Evolutionary conservation across 2,888 invertebrate species (phyloP).

Genomic region (Brachyptera putata): DNA sequence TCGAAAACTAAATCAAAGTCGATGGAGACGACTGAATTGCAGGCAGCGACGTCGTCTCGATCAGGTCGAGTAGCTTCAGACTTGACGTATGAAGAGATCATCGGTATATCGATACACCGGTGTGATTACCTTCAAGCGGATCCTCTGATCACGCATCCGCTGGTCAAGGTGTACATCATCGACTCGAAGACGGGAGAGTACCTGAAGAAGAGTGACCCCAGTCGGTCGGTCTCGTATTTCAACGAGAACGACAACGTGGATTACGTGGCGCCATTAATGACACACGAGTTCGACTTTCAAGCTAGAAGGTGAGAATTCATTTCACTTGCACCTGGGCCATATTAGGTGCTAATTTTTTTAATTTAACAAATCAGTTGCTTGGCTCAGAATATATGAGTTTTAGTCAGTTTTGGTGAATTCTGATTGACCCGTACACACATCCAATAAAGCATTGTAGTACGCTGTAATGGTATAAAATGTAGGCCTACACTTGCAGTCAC

Average conservation of each 20-base stretch:
- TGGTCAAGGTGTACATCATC: conserved; percentile 59
- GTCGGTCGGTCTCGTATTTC: conserved; percentile 47
- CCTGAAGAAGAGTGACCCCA: conserved; percentile 48
- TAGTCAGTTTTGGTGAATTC: too few species aligned
- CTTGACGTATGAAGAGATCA: conserved; percentile 44
- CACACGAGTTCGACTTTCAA: conserved; percentile 56
- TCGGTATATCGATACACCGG: conserved; percentile 53
- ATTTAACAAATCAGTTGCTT: too few species aligned
- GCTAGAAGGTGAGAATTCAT: conserved; percentile 48
- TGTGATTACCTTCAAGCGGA: conserved; percentile 57
- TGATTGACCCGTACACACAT: too few species aligned
- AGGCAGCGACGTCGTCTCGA: too few species aligned
- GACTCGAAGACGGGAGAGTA: conserved; percentile 53
- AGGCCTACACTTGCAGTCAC: too few species aligned
- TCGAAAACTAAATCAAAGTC: background rate
- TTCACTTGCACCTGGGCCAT: conserved; percentile 8
- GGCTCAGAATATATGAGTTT: too few species aligned
- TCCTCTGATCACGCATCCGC: conserved; percentile 56
- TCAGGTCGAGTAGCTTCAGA: too few species aligned
- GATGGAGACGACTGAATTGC: too few species aligned
- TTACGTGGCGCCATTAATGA: conserved; percentile 56
- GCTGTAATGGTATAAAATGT: too few species aligned
- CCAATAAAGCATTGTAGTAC: too few species aligned
- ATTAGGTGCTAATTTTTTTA: too few species aligned
- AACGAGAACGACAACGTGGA: conserved; percentile 46